Conservation (phyloP, 2,888 invertebrate species). For the Parelbella ahira region DNA sequence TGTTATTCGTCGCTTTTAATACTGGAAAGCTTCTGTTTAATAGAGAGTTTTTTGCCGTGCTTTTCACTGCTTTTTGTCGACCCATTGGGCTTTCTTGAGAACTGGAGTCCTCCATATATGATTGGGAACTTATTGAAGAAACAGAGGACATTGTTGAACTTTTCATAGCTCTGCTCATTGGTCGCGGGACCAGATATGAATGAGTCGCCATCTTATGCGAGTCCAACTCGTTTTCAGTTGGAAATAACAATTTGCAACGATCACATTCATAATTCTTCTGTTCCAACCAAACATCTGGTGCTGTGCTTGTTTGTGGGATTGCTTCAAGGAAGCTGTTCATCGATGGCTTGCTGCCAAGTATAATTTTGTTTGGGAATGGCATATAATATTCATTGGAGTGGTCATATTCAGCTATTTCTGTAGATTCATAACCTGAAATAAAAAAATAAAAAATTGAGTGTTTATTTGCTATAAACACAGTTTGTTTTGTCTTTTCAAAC, state of each 20-base stretch:
- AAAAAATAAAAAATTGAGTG: not conserved
- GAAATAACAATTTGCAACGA: constrained; percentile 28
- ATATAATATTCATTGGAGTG: constrained; percentile 1
- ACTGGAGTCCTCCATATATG: too few relatives aligned
- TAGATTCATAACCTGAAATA: constrained; percentile 8
- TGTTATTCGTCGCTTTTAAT: not conserved
- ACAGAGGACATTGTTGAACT: not conserved
- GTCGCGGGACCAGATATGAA: constrained; percentile 28
- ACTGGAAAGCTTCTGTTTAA: constrained; percentile 9
- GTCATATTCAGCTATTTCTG: not conserved
- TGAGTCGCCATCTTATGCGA: constrained; percentile 28
- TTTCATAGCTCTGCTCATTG: not conserved
- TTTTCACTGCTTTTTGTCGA: too few relatives aligned
- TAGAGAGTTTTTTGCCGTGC: not conserved
- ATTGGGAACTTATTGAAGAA: not conserved
- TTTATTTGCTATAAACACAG: too few relatives aligned
- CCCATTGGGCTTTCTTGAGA: too few relatives aligned
- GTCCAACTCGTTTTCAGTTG: constrained; percentile 28
- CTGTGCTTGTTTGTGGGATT: constrained; percentile 5
- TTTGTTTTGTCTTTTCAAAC: not conserved
- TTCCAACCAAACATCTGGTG: not conserved
- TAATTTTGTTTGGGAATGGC: constrained; percentile 25
- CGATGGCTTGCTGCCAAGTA: constrained; percentile 21
- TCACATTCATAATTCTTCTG: constrained; percentile 28
- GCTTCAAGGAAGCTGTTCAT: not conserved